Evolutionary conservation across 2,888 invertebrate genomes (phyloP).

Genomic region (Ophioninae sp.): DNA sequence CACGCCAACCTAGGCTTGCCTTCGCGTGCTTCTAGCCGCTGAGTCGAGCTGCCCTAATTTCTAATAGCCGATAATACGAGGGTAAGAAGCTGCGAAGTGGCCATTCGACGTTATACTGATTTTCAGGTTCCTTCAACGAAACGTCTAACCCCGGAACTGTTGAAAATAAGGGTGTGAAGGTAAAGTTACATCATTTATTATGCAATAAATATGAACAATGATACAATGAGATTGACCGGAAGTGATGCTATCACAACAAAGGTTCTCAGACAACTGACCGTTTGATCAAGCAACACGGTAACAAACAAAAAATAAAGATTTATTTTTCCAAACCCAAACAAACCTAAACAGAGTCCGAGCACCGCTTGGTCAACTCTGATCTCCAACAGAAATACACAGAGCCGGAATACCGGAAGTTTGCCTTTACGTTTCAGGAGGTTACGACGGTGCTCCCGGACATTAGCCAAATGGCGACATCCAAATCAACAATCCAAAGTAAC

Average conservation of each 20-base stretch:
- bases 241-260: too few species aligned
- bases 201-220: too few species aligned
- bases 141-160: not conserved
- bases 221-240: too few species aligned
- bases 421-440: conserved; percentile 43
- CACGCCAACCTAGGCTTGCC: conserved; percentile 31
- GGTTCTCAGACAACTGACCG: too few species aligned
- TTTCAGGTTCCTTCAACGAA: not conserved
- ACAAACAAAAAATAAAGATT: too few species aligned
- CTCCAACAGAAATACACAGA: not conserved
- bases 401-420: not conserved
- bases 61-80: conserved; percentile 30
- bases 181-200: too few species aligned
- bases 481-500: too few species aligned
- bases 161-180: too few species aligned
- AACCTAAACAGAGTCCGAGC: too few species aligned
- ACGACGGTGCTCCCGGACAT: conserved; percentile 36
- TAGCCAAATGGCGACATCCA: not conserved
- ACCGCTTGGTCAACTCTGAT: too few species aligned
- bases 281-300: too few species aligned
- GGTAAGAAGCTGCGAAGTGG: conserved; percentile 5
- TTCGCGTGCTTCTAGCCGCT: conserved; percentile 37
- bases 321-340: too few species aligned
- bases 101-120: not conserved
- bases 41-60: conserved; percentile 24